These are phyloP conservation scores for Galagoides demidoff DNA, from an alignment of 2,797 vertebrate species.

Conservation along the genomic window DNA sequence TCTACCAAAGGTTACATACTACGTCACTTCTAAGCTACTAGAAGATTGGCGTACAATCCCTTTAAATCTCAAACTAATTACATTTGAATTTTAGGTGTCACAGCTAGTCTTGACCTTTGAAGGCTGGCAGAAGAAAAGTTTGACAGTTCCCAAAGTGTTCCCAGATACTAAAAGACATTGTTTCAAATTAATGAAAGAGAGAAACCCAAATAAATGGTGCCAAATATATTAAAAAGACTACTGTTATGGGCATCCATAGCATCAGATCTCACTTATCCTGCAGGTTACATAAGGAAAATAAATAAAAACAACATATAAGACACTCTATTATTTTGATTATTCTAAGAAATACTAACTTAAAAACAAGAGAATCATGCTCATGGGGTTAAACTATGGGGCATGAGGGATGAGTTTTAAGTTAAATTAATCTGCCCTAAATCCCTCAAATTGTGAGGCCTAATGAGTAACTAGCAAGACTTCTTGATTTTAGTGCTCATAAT, in stretches of 20 bases:
- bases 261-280: constrained; percentile 35
- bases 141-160: constrained; percentile 74
- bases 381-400: neutral
- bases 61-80: constrained; percentile 88
- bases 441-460: neutral
- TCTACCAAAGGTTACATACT: constrained; percentile 84
- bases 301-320: neutral
- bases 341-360: constrained; percentile 1
- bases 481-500: neutral
- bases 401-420: neutral
- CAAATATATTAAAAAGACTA: constrained; percentile 57
- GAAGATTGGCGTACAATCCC: constrained; percentile 87
- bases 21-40: constrained; percentile 84
- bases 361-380: constrained; percentile 26
- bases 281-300: constrained; percentile 44
- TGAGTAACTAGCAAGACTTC: neutral
- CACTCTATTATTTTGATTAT: neutral
- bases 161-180: constrained; percentile 3
- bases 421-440: constrained; percentile 27
- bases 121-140: constrained; percentile 85
- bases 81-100: constrained; percentile 88
- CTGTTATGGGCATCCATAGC: constrained; percentile 30
- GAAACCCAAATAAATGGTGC: constrained; percentile 55
- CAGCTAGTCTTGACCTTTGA: constrained; percentile 87
- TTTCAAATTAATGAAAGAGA: constrained; percentile 73